A percentile compares a stretch with the other conserved stretches of the same genome.
Evolutionary conservation across 2,797 vertebrate genomes (phyloP).

Genomic region (Allobates femoralis): DNA sequence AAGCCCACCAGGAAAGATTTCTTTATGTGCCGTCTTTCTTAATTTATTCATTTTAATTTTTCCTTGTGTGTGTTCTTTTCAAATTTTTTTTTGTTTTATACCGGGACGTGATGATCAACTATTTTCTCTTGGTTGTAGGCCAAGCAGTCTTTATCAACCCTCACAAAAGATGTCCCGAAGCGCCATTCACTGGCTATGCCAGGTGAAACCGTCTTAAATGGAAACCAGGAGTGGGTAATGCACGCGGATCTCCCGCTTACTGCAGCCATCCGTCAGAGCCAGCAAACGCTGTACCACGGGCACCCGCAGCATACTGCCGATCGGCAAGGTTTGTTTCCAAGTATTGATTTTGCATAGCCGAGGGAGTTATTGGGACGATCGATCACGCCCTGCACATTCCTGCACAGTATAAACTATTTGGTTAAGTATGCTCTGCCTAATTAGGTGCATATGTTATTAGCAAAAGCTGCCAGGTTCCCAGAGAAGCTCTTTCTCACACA

Average conservation of each 20-base stretch:
- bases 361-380: neutral
- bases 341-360: neutral
- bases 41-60: constrained; percentile 37
- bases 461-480: constrained; percentile 3
- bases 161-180: constrained; percentile 97
- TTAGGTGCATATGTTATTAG: constrained; percentile 28
- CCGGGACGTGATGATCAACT: neutral
- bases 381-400: neutral
- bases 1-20: neutral
- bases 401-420: constrained; percentile 30
- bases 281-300: constrained; percentile 93
- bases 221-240: constrained; percentile 97
- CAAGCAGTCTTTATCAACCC: constrained; percentile 93
- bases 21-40: constrained; percentile 15
- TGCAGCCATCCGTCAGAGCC: constrained; percentile 95
- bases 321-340: constrained; percentile 84
- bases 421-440: constrained; percentile 6
- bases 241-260: constrained; percentile 94
- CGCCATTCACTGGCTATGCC: constrained; percentile 92
- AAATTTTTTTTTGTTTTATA: neutral
- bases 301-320: constrained; percentile 87
- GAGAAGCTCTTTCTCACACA: neutral
- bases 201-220: constrained; percentile 89
- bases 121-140: constrained; percentile 77
- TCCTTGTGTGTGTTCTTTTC: neutral